These are phyloP conservation scores for Lytechinus pictus DNA, from an alignment of 35 echinoderm and acorn worm species.

Conservation along the genomic window DNA sequence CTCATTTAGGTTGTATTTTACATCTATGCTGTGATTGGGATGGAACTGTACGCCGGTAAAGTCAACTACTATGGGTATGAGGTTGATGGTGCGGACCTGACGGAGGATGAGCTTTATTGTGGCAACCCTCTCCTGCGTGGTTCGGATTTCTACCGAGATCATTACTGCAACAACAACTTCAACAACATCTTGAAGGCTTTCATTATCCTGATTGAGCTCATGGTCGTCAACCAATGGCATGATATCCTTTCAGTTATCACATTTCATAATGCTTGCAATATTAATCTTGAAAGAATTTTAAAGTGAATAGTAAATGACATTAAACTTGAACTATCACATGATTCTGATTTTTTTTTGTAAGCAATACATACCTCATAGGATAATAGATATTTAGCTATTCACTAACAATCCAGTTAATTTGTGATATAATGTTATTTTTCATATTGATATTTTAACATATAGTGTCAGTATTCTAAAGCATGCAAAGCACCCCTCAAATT, in stretches of 20 bases:
- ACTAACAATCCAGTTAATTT: too few relatives aligned
- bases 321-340: too few relatives aligned
- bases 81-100: neutral
- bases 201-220: slow-evolving; percentile 90
- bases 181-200: slow-evolving; percentile 91
- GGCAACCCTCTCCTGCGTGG: slow-evolving; percentile 67
- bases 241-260: slow-evolving; percentile 85
- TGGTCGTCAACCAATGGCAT: slow-evolving; percentile 99
- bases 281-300: too few relatives aligned
- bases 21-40: slow-evolving; percentile 91
- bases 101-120: slow-evolving; percentile 60
- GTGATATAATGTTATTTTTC: too few relatives aligned
- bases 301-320: too few relatives aligned
- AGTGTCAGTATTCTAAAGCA: too few relatives aligned
- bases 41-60: slow-evolving; percentile 74
- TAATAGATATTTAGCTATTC: too few relatives aligned
- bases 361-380: too few relatives aligned
- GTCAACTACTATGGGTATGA: slow-evolving; percentile 86
- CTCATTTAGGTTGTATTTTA: slow-evolving; percentile 84
- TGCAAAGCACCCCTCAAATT: too few relatives aligned
- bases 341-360: too few relatives aligned
- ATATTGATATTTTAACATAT: too few relatives aligned
- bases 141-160: slow-evolving; percentile 81
- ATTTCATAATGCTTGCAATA: too few relatives aligned
- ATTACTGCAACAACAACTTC: slow-evolving; percentile 99